Evolutionary conservation across 1,140 invertebrate species (phyloP).

Genomic region (Delia radicum): DNA sequence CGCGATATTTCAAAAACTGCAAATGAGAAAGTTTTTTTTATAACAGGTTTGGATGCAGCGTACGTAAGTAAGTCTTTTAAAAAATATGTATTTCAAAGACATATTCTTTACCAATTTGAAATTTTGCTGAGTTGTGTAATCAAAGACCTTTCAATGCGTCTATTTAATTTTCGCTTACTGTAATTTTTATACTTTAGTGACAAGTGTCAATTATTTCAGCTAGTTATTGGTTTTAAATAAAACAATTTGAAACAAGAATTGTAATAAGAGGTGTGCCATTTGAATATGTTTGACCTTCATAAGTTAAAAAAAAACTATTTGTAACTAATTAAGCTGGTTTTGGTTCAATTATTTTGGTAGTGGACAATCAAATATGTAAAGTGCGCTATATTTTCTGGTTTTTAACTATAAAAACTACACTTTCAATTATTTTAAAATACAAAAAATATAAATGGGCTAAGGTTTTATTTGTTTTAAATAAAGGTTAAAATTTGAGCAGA

Average conservation of each 20-base stretch:
- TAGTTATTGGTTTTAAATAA: background rate
- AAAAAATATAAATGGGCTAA: background rate
- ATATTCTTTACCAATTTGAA: too few relatives aligned
- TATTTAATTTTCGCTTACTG: too few relatives aligned
- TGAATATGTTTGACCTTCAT: background rate
- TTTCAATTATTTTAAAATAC: background rate
- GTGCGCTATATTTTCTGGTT: background rate
- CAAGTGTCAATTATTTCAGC: background rate
- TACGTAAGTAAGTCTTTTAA: too few relatives aligned
- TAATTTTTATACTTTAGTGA: too few relatives aligned
- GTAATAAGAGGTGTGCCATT: background rate
- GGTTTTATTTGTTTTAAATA: too few relatives aligned
- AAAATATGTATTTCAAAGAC: too few relatives aligned
- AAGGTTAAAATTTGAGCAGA: too few relatives aligned
- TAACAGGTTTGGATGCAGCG: too few relatives aligned
- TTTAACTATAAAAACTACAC: background rate
- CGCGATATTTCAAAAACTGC: too few relatives aligned
- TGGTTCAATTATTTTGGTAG: background rate
- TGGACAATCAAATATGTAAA: background rate
- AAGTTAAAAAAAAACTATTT: background rate
- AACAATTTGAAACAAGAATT: background rate
- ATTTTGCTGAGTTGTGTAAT: too few relatives aligned
- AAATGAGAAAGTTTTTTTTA: too few relatives aligned
- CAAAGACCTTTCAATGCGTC: too few relatives aligned
- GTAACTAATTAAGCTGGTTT: background rate